Conservation (phyloP, 2,888 invertebrate genomes). For the Eubasilissa splendida region DNA sequence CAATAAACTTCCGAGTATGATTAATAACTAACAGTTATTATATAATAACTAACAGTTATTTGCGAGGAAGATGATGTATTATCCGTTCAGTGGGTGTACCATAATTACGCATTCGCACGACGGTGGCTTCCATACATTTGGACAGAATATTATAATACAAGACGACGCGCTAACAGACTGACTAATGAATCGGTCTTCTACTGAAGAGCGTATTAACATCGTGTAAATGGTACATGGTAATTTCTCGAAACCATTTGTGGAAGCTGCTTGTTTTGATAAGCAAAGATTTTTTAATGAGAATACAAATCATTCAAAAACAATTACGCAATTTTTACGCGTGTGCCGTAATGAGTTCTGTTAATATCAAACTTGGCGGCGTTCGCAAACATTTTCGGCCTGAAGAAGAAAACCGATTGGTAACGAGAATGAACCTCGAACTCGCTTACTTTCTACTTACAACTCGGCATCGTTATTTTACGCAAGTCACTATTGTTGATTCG, state of each 20-base stretch:
- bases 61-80: conserved; percentile 15
- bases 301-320: too few species aligned
- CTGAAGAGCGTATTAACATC: conserved; percentile 17
- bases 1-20: conserved; percentile 10
- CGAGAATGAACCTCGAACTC: too few species aligned
- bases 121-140: conserved; percentile 6
- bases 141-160: conserved; percentile 1
- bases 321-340: too few species aligned
- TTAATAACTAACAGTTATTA: too few species aligned
- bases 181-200: conserved; percentile 1
- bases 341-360: too few species aligned
- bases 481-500: too few species aligned
- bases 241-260: conserved; percentile 2
- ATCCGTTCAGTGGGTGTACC: neutral
- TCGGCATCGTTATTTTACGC: too few species aligned
- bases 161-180: conserved; percentile 3
- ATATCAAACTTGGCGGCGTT: too few species aligned
- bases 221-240: neutral
- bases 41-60: neutral
- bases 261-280: neutral
- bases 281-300: too few species aligned
- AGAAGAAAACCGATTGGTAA: too few species aligned
- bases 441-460: too few species aligned
- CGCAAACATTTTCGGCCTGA: too few species aligned
- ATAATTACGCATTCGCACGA: conserved; percentile 17